These are phyloP conservation scores for Leuciscus waleckii DNA, from an alignment of 2,797 vertebrate genomes.

Conservation along the genomic window DNA sequence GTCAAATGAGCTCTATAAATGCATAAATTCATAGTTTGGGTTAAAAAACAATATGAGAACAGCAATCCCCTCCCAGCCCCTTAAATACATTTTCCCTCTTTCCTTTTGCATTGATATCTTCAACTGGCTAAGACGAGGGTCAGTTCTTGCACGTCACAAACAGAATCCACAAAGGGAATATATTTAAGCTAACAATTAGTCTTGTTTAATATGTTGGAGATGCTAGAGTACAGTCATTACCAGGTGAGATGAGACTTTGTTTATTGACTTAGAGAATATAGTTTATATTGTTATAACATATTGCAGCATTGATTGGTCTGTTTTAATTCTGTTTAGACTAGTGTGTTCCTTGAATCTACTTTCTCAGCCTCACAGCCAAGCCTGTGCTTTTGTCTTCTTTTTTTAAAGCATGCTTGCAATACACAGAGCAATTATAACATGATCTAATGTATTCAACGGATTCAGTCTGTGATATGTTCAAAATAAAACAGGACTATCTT, in stretches of 20 bases:
- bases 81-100: constrained; percentile 76
- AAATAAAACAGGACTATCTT: background rate
- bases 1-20: constrained; percentile 87
- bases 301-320: background rate
- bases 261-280: background rate
- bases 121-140: constrained; percentile 71
- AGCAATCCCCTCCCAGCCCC: constrained; percentile 79
- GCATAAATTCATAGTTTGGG: constrained; percentile 87
- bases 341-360: background rate
- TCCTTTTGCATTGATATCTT: constrained; percentile 71
- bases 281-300: background rate
- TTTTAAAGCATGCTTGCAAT: background rate
- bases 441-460: background rate
- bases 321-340: background rate
- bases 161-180: constrained; percentile 73
- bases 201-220: constrained; percentile 88
- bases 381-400: background rate
- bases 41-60: constrained; percentile 78
- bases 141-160: constrained; percentile 53
- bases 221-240: constrained; percentile 98
- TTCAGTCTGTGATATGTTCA: background rate
- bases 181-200: constrained; percentile 52
- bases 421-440: background rate
- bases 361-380: background rate
- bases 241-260: constrained; percentile 86